phyloP scores from a whole-genome alignment of 2,113 vertebrate genomes.

The Cynocephalus volans region DNA sequence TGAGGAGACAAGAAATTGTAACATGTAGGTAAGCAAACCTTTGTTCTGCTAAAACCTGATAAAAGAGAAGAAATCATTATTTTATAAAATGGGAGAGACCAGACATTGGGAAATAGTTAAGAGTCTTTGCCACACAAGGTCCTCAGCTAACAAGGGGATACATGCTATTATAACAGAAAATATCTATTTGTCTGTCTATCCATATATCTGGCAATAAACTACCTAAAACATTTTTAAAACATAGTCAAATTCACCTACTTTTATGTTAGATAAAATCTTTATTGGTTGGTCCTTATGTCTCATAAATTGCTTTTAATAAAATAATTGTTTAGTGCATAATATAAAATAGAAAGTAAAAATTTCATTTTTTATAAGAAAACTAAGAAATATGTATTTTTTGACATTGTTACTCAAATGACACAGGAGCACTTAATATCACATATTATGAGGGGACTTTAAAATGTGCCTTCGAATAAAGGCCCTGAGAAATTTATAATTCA shows the following conservation, averaged over 20 bases:
- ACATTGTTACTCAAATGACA: background rate
- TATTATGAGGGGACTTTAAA: background rate
- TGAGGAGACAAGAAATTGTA: background rate
- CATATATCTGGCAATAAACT: background rate
- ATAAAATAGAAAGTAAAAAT: too few relatives aligned
- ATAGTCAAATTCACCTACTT: too few relatives aligned
- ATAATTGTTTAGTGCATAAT: background rate
- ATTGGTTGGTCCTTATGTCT: background rate
- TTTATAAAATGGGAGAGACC: background rate
- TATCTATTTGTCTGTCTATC: background rate
- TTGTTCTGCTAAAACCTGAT: background rate
- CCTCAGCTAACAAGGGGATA: background rate
- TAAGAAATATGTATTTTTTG: background rate
- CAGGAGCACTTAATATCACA: too few relatives aligned
- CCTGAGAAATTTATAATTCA: too few relatives aligned
- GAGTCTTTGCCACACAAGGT: background rate
- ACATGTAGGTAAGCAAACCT: background rate
- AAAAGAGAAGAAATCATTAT: background rate
- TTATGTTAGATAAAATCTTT: background rate
- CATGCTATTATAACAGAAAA: background rate
- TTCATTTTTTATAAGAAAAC: background rate
- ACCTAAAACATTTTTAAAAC: background rate
- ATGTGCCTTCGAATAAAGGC: background rate
- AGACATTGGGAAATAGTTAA: too few relatives aligned
- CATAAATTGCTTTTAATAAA: background rate